Base-by-base conservation (phyloP, 2,888 invertebrate genomes). In the Epinotia bilunana region DNA sequence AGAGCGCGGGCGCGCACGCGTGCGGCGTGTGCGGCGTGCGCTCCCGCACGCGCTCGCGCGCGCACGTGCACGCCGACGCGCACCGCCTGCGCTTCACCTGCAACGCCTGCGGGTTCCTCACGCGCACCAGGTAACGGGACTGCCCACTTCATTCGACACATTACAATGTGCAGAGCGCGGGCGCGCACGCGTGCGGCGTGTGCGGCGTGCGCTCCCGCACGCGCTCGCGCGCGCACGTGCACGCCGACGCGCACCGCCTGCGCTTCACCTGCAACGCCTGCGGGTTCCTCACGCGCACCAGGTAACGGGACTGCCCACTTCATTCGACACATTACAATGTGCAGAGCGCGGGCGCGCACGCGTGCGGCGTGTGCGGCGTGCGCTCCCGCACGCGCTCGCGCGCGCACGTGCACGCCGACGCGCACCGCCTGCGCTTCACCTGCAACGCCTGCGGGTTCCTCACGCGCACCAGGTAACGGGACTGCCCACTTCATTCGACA, bases 61-160 rank as follows among this genome's bases (percentile, higher is more conserved):
- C 65, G 33, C 75, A 62, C 65, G 75, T 75, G 61, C 75, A 75
- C 67, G 65, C 60, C 43, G 75, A 75, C 75, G 61, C 75, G 67
- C 75, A 75, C 72, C 75, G 75, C 16, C 67, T 75, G 61, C 67
- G 67, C 12, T 75, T 75, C 61, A 75, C 75, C 43, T 75, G 75
- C 75, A 39, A 6, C 46, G 20, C 13, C 53, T 75, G 74, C 65
- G 74, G 70, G 0, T 75, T 75, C 71, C 33, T 65, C 46, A 75
- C 74, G 0, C 33, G 74, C 5, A 75, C 74, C 61, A 75, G 74
- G 74, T 74, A 70, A 53, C 63, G 3, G 9, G 6, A 33, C 33
- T 33, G 0, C 6, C 6, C 33, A 33, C 6, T 33, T 7, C 33
- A 33, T 33, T 33, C 33, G 7, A 33, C 33, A 33, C 12, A 39